Evolutionary conservation across 2,113 vertebrate genomes (phyloP), one percentile per base, ranked within the genome.

Genomic region (Acrocephalus kingi): DNA sequence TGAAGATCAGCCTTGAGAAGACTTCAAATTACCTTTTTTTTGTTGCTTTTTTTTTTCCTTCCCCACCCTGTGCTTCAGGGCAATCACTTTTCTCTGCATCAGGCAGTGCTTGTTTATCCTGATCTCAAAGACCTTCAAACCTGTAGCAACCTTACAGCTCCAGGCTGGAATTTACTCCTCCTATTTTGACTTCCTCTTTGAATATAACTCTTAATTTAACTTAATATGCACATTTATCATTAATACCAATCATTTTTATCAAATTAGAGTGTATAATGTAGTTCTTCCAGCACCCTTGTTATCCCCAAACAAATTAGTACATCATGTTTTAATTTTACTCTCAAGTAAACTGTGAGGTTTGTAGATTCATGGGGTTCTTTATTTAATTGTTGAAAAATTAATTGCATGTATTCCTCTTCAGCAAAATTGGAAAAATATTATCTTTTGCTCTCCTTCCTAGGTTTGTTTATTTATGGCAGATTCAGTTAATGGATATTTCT

Each of bases 391-490:
- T 85, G 43, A 71, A 69, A 84, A 90, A 41, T 2, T 51, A 46
- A 49, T 25, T 58, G 8, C 41, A 15, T 49, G 7, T 31, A 20
- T 59, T 76, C 16, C 21, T 69, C 59, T 63, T 73, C 54, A 67
- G 19, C 16, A 61, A 49, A 89, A 79, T 11, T 28, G 8, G 51
- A 20, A 89, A 79, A 88, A 49, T 55, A 17, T 19, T 85, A 48
- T 62, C 23, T 63, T 68, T 77, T 5, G 3, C 21, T 94, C 3
- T 79, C n/a, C 41, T 79, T 88, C 55, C 62, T 37, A 27, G 9
- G 7, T 79, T 84, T 78, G 22, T 75, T 92, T 94, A 45, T 79
- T 91, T 81, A 31, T 64, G 31, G 41, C 17, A 54, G 54, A 68
- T 54, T 39, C 19, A 79, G 49, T 77, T 71, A 87, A 83, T 84